phyloP scores from a whole-genome alignment of 2,888 invertebrate species.

The Apotomis capreana region DNA sequence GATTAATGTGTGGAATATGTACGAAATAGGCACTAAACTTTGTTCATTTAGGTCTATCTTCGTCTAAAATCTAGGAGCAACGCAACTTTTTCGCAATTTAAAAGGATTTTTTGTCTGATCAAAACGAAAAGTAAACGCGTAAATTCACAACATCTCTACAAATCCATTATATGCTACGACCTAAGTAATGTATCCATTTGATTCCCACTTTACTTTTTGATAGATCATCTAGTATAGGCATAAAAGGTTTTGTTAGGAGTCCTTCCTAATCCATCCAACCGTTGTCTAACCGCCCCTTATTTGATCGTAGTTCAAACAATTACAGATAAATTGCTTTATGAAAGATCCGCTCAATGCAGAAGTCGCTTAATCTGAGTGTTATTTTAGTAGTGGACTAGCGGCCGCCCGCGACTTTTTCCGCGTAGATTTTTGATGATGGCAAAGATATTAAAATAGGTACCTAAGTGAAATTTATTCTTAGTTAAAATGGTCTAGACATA shows the following conservation, averaged over 20 bases:
- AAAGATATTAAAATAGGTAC: too few species aligned
- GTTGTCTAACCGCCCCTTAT: conserved; percentile 14
- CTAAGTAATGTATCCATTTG: conserved; percentile 62
- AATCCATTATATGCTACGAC: conserved; percentile 66
- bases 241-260: conserved; percentile 59
- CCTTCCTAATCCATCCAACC: conserved; percentile 30
- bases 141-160: conserved; percentile 52
- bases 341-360: background rate
- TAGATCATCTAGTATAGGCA: conserved; percentile 68
- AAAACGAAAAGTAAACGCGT: conserved; percentile 60
- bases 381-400: background rate
- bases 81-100: too few species aligned
- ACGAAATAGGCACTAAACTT: background rate
- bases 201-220: conserved; percentile 62
- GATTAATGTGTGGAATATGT: background rate
- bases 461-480: too few species aligned
- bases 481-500: too few species aligned
- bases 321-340: conserved; percentile 28
- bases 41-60: background rate
- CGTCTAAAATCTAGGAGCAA: background rate
- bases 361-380: background rate
- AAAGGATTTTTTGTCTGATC: conserved; percentile 50
- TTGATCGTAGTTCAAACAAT: conserved; percentile 36
- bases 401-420: too few species aligned
- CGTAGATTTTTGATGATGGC: too few species aligned